Percentiles rank a stretch among this genome's conserved stretches.
phyloP scores from a whole-genome alignment of 2,113 vertebrate species.

The Phylloscopus whistleri region DNA sequence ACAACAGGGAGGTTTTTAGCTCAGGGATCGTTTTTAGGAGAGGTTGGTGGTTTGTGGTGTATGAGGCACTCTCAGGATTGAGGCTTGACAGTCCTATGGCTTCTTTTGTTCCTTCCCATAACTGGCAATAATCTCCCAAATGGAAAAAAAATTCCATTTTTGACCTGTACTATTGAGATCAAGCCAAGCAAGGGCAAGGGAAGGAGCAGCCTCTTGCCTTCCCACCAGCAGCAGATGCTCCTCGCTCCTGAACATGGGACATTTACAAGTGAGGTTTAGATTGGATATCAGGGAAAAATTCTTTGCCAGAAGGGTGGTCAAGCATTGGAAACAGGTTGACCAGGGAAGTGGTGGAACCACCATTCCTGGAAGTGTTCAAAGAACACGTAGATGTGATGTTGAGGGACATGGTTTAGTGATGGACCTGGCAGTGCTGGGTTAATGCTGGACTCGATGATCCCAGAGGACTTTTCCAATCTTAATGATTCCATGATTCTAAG shows the following conservation, averaged over 20 bases:
- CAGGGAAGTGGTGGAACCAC: not conserved
- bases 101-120: not conserved
- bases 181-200: rapidly evolving
- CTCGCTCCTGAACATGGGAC: not conserved
- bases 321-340: not conserved
- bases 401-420: not conserved
- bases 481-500: not conserved
- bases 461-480: not conserved
- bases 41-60: not conserved
- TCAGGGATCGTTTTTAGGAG: not conserved
- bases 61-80: not conserved
- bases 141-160: not conserved
- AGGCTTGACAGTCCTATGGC: not conserved
- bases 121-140: not conserved
- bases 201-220: not conserved
- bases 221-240: not conserved
- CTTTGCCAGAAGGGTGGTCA: not conserved
- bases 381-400: not conserved
- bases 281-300: not conserved
- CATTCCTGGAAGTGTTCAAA: not conserved
- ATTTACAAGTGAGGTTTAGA: not conserved
- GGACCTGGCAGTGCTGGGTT: not conserved
- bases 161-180: not conserved
- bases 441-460: not conserved
- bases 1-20: not conserved